Base-by-base conservation (phyloP, 1,140 invertebrate species). In the Antheraea pernyi region DNA sequence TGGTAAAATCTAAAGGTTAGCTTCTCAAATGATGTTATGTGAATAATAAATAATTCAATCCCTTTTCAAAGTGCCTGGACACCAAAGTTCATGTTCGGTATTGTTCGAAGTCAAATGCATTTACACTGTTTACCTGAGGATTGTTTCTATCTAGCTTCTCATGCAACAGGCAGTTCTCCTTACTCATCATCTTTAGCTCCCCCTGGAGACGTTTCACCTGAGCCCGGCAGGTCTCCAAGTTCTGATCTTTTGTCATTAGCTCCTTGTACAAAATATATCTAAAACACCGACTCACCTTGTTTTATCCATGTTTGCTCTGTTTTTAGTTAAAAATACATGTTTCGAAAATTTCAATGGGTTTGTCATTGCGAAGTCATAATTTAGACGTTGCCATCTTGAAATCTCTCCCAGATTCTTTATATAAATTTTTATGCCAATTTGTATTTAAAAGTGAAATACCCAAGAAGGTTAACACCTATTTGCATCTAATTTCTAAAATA, bases 261-360 rank as follows among this genome's bases (percentile, higher is more conserved):
- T 91, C 89, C 69, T 90, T 89, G 67, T 89, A 89, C 65, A 91
- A 77, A 19, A 89, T 87, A 58, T 91, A 90, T 69, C 89, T 91
- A 76, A 82, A 83, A 65, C 62, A 74, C 78, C 65, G 5, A 65
- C 64, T 65, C 60, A 89, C 86, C 83, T 83, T 77, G 22, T 72
- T 71, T 69, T 74, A 73, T 73, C 59, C 83, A 86, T 85, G 22
- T 71, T 74, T 66, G 18, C 46, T 67, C 39, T 64, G 71, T 42
- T 68, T 70, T 59, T 62, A 72, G 59, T 80, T 67, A 46, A 30
- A 59, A 42, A 19, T 64, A 64, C 30, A 39, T 64, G 13, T 42
- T 36, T 42, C 62, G 6, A 30, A 22, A 61, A 60, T 60, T 60
- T 19, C 13, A 13, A 30, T 16, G 37, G 19, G 16, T 13, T 70